A percentile compares a stretch with the other conserved stretches of the same genome.
These are phyloP conservation scores for Cyanoderma ruficeps DNA, from an alignment of 2,113 vertebrate species.

Conservation along the genomic window DNA sequence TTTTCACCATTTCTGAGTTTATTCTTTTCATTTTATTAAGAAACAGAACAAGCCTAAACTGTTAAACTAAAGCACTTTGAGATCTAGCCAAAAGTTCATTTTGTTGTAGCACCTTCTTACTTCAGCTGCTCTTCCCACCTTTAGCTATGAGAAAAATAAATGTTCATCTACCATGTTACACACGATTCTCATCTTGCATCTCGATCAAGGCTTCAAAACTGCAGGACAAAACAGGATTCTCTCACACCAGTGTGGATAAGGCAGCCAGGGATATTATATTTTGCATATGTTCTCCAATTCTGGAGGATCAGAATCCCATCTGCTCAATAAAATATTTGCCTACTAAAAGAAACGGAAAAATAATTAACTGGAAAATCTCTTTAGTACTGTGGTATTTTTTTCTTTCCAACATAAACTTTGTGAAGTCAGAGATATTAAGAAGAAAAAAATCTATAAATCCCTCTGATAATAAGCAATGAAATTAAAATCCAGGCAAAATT, in stretches of 20 bases:
- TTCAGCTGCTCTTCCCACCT: neutral
- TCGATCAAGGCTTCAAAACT: neutral
- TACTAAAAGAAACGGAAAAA: neutral
- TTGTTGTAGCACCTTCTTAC: neutral
- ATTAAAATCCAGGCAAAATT: conserved; percentile 73
- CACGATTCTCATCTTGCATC: neutral
- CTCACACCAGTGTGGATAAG: neutral
- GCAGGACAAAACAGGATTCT: neutral
- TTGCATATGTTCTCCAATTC: neutral
- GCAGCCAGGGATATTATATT: neutral
- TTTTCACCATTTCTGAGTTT: neutral
- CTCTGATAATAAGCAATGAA: conserved; percentile 47
- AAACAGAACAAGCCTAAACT: neutral
- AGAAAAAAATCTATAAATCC: conserved; percentile 42
- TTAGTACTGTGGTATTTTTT: conserved; percentile 36
- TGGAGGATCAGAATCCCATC: neutral
- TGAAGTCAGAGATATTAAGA: conserved; percentile 51
- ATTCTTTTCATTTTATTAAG: neutral
- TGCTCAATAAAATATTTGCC: neutral
- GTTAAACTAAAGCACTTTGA: neutral
- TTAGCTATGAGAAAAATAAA: neutral
- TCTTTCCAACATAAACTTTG: conserved; percentile 64
- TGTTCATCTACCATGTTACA: too few species aligned
- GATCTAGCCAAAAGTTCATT: neutral
- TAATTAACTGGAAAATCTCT: conserved; percentile 66